phyloP scores from a whole-genome alignment of 1,140 invertebrate species.

The Trachymyrmex septentrionalis region DNA sequence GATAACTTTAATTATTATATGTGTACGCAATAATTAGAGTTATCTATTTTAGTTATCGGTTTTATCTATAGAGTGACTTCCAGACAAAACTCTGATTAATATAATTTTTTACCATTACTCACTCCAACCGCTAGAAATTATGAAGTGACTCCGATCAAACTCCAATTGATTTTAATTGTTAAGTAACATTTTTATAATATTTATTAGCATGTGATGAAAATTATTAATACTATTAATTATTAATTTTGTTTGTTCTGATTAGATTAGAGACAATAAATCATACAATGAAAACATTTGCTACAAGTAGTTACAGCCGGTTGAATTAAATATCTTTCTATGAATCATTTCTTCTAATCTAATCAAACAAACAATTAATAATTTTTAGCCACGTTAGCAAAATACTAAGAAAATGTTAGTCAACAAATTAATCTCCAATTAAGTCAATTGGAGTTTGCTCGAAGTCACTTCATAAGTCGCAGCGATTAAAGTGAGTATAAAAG shows the following conservation, averaged over 20 bases:
- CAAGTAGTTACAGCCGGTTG: background rate
- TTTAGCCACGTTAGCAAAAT: background rate
- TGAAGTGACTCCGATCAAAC: no score
- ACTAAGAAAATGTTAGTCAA: background rate
- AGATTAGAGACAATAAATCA: background rate
- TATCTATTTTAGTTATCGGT: background rate
- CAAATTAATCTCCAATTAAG: slow-evolving; percentile 8
- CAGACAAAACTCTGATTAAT: background rate
- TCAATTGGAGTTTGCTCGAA: background rate
- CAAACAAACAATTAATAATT: background rate
- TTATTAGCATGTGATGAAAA: background rate
- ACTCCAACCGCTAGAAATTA: background rate
- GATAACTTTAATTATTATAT: no score
- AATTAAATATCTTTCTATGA: background rate
- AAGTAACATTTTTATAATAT: background rate
- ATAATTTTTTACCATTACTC: background rate
- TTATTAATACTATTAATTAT: no score
- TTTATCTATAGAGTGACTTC: background rate
- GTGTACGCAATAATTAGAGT: no score
- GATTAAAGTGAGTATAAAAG: background rate
- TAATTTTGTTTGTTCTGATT: background rate
- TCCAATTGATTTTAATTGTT: background rate
- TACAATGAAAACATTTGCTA: background rate
- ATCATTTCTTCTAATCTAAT: background rate
- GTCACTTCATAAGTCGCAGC: no score